Evolutionary conservation across 2,113 vertebrate genomes (phyloP).

Genomic region (Salvelinus sp.): DNA sequence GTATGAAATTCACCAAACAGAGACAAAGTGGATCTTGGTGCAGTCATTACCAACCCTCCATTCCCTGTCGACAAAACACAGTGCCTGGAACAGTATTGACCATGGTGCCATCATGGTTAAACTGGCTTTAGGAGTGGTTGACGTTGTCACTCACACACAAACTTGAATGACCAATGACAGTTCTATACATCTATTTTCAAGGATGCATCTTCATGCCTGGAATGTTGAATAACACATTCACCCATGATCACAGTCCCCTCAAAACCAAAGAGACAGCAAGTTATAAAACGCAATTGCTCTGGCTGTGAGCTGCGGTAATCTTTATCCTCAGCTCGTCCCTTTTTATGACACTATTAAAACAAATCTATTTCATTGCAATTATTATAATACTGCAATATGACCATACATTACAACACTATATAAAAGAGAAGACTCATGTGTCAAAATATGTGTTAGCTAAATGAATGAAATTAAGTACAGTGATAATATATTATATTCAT

Average conservation of each 20-base stretch:
- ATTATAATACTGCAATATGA: background rate
- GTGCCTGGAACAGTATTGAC: background rate
- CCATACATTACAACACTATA: background rate
- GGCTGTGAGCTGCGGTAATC: no score
- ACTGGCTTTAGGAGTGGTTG: slow-evolving; percentile 2
- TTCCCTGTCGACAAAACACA: background rate
- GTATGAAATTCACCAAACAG: background rate
- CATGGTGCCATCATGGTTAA: background rate
- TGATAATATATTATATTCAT: background rate
- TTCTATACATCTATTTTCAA: background rate
- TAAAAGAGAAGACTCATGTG: background rate
- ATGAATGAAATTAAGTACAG: background rate
- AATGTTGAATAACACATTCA: background rate
- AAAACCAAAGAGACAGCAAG: background rate
- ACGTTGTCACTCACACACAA: background rate
- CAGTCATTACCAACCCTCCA: background rate
- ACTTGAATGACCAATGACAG: background rate
- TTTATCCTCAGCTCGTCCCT: background rate
- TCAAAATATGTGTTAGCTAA: background rate
- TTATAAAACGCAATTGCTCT: background rate
- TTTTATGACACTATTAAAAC: background rate
- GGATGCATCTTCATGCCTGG: background rate
- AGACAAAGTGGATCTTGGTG: background rate
- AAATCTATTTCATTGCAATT: background rate
- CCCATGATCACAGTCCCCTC: background rate